A percentile compares a stretch with the other conserved stretches of the same genome.
These are phyloP conservation scores for Liolophura sinensis DNA, from an alignment of 1,140 invertebrate species.

Conservation along the genomic window DNA sequence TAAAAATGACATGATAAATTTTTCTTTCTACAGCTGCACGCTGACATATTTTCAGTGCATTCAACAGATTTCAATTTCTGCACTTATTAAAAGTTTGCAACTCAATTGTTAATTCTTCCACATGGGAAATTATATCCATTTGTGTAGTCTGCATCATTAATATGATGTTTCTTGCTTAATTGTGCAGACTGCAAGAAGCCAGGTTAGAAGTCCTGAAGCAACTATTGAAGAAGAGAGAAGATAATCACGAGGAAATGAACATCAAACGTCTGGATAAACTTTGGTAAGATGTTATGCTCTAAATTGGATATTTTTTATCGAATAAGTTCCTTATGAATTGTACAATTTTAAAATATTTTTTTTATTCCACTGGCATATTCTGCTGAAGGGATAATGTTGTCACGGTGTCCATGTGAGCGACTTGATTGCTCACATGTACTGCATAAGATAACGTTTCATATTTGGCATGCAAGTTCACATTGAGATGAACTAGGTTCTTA, in stretches of 20 bases:
- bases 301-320: no score
- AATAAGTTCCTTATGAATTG: no score
- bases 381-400: no score
- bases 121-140: neutral
- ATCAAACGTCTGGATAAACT: slow-evolving; percentile 57
- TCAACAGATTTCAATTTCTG: no score
- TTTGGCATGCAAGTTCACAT: no score
- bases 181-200: slow-evolving; percentile 53
- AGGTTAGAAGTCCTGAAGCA: slow-evolving; percentile 56
- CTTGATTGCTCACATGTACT: no score
- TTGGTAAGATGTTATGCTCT: slow-evolving; percentile 31
- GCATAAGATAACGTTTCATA: no score
- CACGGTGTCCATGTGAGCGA: no score
- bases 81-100: no score
- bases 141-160: neutral
- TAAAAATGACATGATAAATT: neutral
- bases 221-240: slow-evolving; percentile 55
- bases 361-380: no score
- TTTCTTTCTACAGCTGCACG: neutral
- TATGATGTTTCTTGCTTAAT: slow-evolving; percentile 2
- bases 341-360: no score
- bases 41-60: neutral
- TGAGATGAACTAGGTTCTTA: no score
- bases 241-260: slow-evolving; percentile 56
- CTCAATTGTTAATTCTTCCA: neutral